Conservation (phyloP, 2,113 vertebrate genomes). For the Neotoma lepida region DNA sequence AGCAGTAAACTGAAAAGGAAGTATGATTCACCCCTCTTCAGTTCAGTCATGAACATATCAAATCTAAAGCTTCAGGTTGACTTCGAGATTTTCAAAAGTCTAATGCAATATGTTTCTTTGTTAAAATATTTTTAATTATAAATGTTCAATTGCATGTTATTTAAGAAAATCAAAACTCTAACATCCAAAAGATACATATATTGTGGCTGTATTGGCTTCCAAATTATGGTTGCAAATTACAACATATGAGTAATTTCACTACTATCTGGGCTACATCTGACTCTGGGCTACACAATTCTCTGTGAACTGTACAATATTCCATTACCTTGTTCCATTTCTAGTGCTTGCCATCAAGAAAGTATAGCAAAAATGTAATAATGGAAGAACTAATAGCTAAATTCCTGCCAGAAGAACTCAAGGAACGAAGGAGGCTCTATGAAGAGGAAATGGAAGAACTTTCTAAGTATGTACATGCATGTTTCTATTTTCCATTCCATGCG, state of each 20-base stretch:
- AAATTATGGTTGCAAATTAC: background rate
- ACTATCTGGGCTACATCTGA: background rate
- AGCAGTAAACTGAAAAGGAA: slow-evolving; percentile 26
- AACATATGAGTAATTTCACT: background rate
- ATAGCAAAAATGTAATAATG: slow-evolving; percentile 91
- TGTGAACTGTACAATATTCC: slow-evolving; percentile 2
- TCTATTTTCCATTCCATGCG: slow-evolving; percentile 48
- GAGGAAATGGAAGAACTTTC: slow-evolving; percentile 96
- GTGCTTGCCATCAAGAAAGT: slow-evolving; percentile 92
- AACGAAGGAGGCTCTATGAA: slow-evolving; percentile 90
- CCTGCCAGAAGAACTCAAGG: slow-evolving; percentile 91
- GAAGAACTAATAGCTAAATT: slow-evolving; percentile 93
- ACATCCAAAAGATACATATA: background rate
- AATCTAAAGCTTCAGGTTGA: slow-evolving; percentile 30
- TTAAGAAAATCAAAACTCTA: background rate
- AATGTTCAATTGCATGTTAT: background rate
- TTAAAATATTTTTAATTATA: slow-evolving; percentile 60
- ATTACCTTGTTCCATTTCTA: slow-evolving; percentile 71
- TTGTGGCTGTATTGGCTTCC: background rate
- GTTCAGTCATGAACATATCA: background rate
- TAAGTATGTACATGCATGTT: slow-evolving; percentile 86
- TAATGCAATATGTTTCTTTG: background rate
- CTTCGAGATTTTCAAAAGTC: slow-evolving; percentile 12
- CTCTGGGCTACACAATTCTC: background rate
- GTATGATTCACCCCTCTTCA: background rate